A percentile compares a stretch with the other conserved stretches of the same genome.
phyloP scores from a whole-genome alignment of 2,113 vertebrate species.

The Apaloderma vittatum region DNA sequence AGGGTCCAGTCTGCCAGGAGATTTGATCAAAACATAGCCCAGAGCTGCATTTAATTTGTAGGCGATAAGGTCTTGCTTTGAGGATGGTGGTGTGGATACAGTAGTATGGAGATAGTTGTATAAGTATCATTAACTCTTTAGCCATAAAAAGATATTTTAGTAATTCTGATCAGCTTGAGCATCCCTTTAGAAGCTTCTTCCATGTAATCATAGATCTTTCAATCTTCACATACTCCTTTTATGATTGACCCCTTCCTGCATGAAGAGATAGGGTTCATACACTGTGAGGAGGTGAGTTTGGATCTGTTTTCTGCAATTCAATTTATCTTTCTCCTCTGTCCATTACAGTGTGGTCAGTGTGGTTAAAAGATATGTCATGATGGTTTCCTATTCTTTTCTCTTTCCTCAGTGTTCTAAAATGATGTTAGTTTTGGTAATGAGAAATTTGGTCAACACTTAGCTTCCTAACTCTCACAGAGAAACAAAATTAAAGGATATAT shows the following conservation, averaged over 20 bases:
- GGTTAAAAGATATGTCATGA: background rate
- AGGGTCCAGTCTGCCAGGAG: background rate
- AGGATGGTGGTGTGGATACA: background rate
- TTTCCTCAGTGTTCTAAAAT: background rate
- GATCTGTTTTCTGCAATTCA: background rate
- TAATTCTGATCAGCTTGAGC: background rate
- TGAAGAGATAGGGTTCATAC: background rate
- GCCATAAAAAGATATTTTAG: background rate
- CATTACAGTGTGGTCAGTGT: background rate
- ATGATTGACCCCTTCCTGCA: background rate
- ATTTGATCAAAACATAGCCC: background rate
- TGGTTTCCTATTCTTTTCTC: background rate
- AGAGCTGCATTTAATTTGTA: background rate
- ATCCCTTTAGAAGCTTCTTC: background rate
- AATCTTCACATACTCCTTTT: background rate
- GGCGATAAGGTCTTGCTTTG: background rate
- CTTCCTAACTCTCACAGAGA: background rate
- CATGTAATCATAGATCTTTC: background rate
- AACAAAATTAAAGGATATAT: conserved; percentile 1
- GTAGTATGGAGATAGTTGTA: fast-evolving
- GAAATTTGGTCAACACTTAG: conserved; percentile 16
- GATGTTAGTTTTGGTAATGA: conserved; percentile 13
- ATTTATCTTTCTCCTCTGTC: background rate
- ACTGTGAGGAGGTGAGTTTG: background rate
- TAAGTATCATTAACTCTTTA: background rate